Base-by-base conservation (phyloP, 2,888 invertebrate species). In the Ectemnius continuus region DNA sequence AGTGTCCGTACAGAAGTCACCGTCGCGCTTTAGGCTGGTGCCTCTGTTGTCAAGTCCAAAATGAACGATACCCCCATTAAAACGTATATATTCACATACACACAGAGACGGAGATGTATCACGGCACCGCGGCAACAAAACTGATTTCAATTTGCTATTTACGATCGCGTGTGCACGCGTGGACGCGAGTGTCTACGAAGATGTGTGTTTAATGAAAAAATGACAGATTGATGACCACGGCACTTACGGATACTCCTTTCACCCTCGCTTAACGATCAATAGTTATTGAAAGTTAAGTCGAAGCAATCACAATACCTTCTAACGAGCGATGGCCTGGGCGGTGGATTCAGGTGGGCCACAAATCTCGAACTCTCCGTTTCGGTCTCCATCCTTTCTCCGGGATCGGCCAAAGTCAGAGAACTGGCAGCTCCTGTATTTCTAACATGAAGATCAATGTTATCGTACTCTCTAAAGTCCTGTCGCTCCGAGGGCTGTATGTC, bases 1-100 rank as follows among this genome's bases (percentile, higher is more conserved):
- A n/a, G 92, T 89, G 26, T 84, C 83, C 45, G 86, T 83, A 80
- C 86, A 87, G 74, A 90, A 86, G 23, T 90, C 86, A 2, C 89
- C 89, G 64, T 86, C 86, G 59, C 85, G 75, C 45, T 83, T 88
- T 36, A 88, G 75, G 61, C 83, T 88, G 59, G 87, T 84, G 2
- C 82, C 85, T 75, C 91, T 90, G 68, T 68, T 57, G 20, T 20
- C 20, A 18, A 28, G 18, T 60, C 11, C 5, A 66, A 16, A 18
- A 48, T 18, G 20, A 46, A 56, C 18, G 18, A 18, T 58, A 45
- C 45, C 36, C 14, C 36, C 13, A 16, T 52, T 52, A 52, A 52
- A 52, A 52, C 52, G 52, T 14, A 16, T 4, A 23, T 14, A 16
- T 8, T 6, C 36, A 36, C 36, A 36, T 4, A 36, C 28, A 36